Evolutionary conservation across 23 tunicate species (phyloP), one percentile per base, ranked within the genome.

Genomic region (Styela plicata): DNA sequence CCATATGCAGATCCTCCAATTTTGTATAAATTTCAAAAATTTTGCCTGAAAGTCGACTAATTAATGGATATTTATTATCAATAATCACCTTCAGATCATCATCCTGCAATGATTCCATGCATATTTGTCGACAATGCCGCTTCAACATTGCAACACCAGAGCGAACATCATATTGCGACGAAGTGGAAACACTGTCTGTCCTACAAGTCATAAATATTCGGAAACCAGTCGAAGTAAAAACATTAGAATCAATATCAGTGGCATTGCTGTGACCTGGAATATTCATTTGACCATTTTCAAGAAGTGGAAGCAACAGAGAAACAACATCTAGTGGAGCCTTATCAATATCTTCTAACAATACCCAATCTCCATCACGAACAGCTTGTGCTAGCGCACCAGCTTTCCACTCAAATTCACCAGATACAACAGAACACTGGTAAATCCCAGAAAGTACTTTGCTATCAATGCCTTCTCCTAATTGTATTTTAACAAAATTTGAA

Each of bases 261-360:
- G 83, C 76, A 31, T 52, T 73, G 67, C 80, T 70, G 1, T 85
- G 86, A 57, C 97, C 97, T 52, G 97, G 91, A 83, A 86, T 36
- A 63, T 36, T 74, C 26, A 86, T 67, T 36, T 83, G 80, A 3
- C 85, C 61, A 31, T 73, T 73, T 67, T 91, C 97, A 69, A 91
- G 62, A 19, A 91, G 66, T 1, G 97, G 97, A 21, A 91, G 86
- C 24, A 91, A 74, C 86, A 91, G 36, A 26, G 97, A 86, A 71
- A 92, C 90, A 34, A 88, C 89, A 77, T 93, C 98, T 86, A 85
- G 78, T 35, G 98, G 98, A 36, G 99, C 99, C 69, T 86, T 81
- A 52, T 96, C 99, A 24, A 91, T 82, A 52, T 96, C 99, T 57
- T 96, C 99, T 34, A 96, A 63, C 71, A 96, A 61, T 33, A 96